Percentiles rank a stretch among this genome's conserved stretches.
These are phyloP conservation scores for Sialia sialis DNA, from an alignment of 2,113 vertebrate species.

Conservation along the genomic window DNA sequence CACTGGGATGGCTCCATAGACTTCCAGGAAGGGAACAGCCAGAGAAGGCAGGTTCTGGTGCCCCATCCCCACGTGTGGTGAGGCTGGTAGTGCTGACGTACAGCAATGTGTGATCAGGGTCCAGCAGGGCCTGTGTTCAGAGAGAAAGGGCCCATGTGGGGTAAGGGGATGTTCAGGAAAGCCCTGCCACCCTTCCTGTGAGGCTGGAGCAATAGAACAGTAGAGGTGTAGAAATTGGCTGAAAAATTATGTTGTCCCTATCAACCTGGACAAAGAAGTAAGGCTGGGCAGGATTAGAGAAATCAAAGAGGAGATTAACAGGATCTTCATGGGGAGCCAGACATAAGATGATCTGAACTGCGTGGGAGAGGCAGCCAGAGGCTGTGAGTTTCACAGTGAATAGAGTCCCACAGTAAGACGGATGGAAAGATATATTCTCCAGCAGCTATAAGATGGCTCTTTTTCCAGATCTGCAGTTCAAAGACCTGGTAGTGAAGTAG, in stretches of 20 bases:
- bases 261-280: not conserved
- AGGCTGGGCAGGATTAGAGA: not conserved
- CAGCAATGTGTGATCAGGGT: too few species aligned
- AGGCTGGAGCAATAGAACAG: not conserved
- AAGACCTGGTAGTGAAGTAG: not conserved
- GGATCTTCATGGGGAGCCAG: not conserved
- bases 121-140: not conserved
- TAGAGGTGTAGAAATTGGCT: not conserved
- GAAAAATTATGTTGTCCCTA: not conserved
- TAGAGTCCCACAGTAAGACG: not conserved
- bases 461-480: not conserved
- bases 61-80: not conserved
- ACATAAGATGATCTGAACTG: not conserved
- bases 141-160: not conserved
- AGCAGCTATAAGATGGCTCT: not conserved
- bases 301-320: not conserved
- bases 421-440: not conserved
- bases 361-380: not conserved
- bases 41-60: not conserved
- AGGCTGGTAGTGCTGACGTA: not conserved
- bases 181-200: rapidly evolving
- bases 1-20: not conserved
- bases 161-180: rapidly evolving
- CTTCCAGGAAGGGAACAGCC: rapidly evolving
- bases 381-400: too few species aligned